Percentiles rank a stretch among this genome's conserved stretches.
These are phyloP conservation scores for Falco biarmicus DNA, from an alignment of 2,797 vertebrate genomes.

Conservation along the genomic window DNA sequence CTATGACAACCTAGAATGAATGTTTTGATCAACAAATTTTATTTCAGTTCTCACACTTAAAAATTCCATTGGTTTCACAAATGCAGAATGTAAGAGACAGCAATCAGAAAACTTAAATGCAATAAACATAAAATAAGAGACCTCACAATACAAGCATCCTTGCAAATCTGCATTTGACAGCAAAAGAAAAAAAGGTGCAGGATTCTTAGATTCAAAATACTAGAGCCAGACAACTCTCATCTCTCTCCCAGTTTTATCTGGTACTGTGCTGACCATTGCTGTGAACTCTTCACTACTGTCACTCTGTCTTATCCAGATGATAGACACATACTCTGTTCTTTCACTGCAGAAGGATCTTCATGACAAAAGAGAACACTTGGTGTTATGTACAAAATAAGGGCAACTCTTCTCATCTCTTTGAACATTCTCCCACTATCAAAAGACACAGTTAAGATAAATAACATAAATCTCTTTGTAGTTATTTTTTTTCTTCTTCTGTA, in stretches of 20 bases:
- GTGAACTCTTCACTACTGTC: background rate
- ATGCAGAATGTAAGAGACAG: constrained; percentile 6
- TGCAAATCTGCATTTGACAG: background rate
- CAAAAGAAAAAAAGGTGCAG: background rate
- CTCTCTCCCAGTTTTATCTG: background rate
- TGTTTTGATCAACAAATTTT: constrained; percentile 59
- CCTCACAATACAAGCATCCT: background rate
- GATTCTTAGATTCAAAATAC: background rate
- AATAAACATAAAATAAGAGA: background rate
- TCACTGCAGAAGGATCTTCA: background rate
- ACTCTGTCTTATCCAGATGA: background rate
- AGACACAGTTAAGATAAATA: background rate
- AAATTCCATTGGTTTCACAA: constrained; percentile 58
- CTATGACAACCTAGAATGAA: constrained; percentile 19
- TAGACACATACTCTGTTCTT: background rate
- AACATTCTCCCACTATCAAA: background rate
- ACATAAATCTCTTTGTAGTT: background rate
- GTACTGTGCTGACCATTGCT: background rate
- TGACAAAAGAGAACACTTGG: background rate
- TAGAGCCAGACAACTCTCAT: fast-evolving
- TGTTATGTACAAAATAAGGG: background rate
- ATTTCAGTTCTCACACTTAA: constrained; percentile 37
- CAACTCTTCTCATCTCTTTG: background rate
- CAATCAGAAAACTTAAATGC: constrained; percentile 37
- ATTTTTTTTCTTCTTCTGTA: background rate